Base-by-base conservation (phyloP, 2,888 invertebrate genomes). In the Campoplex nolae region DNA sequence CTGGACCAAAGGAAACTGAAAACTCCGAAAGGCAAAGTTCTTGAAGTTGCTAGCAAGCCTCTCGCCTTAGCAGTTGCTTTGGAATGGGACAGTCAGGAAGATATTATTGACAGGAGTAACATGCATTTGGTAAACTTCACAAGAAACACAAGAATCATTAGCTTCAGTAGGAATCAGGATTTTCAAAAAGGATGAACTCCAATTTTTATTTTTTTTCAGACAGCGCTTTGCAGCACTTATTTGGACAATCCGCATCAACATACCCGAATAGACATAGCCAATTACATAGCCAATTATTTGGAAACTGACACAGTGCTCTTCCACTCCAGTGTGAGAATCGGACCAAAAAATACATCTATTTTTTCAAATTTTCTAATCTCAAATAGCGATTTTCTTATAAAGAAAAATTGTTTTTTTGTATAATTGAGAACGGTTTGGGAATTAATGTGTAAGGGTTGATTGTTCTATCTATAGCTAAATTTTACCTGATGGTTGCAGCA, bases 1-100 rank as follows among this genome's bases (percentile, higher is more conserved):
- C 95, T 99, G 89, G 99, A 99, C 94, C 97, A 98, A 92, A 95
- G 97, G 28, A 98, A 98, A 93, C 94, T 99, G 28, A 98, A 98
- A 95, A 99, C 99, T 3, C 99, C 99, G 0, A 96, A 96, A 90
- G 98, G 99, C 2, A 96, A 96, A 84, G 94, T 97, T 11, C 96
- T 99, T 89, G 95, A 96, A 86, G 96, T 99, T 0, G 96, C 97
- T 38, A 98, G 96, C 94, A 98, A 99, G 95, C 97, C 98, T 0
- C 95, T 99, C 76, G 99, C 99, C 1, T 95, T 99, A 86, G 99
- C 98, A 28, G 97, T 99, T 71, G 98, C 99, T 1, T 96, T 97
- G 45, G 99, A 99, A 95, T 99, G 99, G 98, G 97, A 98, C 91
- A 95, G 97, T 8, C 99, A 99, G 94, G 96, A 96, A 88, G 96